A percentile compares a stretch with the other conserved stretches of the same genome.
These are phyloP conservation scores for Meloe dianella DNA, from an alignment of 2,888 invertebrate genomes.

Conservation along the genomic window DNA sequence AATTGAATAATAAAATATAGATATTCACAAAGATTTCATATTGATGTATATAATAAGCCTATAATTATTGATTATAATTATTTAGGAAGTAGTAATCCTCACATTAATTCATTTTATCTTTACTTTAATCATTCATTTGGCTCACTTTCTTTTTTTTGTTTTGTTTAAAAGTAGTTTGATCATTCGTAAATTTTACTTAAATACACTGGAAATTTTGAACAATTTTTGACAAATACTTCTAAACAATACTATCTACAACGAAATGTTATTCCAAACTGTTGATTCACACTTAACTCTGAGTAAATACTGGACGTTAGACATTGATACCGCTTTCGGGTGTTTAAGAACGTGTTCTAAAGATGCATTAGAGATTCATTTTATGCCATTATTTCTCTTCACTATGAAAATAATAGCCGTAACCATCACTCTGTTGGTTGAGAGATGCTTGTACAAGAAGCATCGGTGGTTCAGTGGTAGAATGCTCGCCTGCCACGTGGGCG, in stretches of 20 bases:
- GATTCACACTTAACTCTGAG: no score
- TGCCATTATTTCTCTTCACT: neutral
- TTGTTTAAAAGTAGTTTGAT: no score
- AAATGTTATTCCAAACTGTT: no score
- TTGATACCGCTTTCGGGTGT: no score
- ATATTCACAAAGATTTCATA: neutral
- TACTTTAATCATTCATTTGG: neutral
- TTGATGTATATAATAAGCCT: conserved; percentile 1
- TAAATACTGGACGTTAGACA: no score
- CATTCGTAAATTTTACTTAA: no score
- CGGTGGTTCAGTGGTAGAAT: conserved; percentile 61
- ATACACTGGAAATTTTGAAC: no score
- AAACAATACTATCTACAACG: no score
- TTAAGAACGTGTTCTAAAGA: no score
- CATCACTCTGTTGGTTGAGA: neutral
- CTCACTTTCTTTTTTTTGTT: conserved; percentile 11
- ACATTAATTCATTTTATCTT: conserved; percentile 1
- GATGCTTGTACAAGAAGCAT: conserved; percentile 43
- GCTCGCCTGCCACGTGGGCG: conserved; percentile 61
- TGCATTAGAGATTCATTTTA: no score
- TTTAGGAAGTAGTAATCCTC: conserved; percentile 5
- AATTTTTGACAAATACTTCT: no score
- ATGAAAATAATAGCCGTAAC: no score
- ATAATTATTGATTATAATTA: conserved; percentile 12
- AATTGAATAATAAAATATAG: conserved; percentile 11